Conservation (phyloP, 2,797 vertebrate species). For the Ciconia nigra region DNA sequence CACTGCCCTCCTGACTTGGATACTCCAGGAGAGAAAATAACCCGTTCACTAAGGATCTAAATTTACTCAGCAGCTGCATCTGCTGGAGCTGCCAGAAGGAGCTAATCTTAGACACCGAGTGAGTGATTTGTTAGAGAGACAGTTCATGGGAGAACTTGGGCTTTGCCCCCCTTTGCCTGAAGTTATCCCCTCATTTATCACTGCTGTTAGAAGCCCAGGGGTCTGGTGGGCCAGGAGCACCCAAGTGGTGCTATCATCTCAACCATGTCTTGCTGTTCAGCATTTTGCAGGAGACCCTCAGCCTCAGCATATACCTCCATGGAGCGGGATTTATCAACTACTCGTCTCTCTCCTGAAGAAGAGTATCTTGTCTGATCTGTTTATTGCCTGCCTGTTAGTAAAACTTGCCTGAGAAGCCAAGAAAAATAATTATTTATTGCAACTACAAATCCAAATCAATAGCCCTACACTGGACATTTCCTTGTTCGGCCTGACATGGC, state of each 20-base stretch:
- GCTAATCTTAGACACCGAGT: conserved; percentile 50
- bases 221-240: background rate
- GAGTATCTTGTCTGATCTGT: background rate
- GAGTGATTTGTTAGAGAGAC: background rate
- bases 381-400: background rate
- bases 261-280: background rate
- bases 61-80: conserved; percentile 76
- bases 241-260: background rate
- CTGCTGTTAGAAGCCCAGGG: background rate
- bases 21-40: background rate
- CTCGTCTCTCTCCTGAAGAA: background rate
- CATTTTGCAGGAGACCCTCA: background rate
- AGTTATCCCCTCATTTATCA: background rate
- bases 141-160: background rate
- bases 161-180: background rate
- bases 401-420: background rate
- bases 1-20: background rate
- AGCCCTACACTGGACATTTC: background rate
- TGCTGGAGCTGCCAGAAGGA: conserved; percentile 48
- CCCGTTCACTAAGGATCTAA: conserved; percentile 64
- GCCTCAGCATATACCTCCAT: background rate
- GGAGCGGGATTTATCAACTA: background rate
- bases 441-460: background rate
- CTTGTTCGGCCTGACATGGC: background rate
- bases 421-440: background rate